Evolutionary conservation across 2,888 invertebrate genomes (phyloP).

Genomic region (Hypselothyrea guttata): DNA sequence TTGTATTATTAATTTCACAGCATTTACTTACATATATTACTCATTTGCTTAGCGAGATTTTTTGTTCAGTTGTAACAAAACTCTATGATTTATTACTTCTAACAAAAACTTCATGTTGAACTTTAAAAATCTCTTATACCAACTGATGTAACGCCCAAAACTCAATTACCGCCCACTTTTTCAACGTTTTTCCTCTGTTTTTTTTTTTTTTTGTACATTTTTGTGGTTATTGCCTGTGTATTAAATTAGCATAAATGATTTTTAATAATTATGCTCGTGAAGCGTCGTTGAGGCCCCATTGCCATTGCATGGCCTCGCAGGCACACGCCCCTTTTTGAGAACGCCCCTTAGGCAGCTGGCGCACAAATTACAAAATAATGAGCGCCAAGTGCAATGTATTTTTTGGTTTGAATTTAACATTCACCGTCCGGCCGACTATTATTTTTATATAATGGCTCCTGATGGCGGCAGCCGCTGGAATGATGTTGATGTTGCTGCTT

Average conservation of each 20-base stretch:
- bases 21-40: background rate
- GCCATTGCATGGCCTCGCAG: conserved; percentile 1
- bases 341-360: conserved; percentile 54
- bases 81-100: too few relatives aligned
- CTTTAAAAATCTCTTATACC: background rate
- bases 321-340: conserved; percentile 34
- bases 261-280: conserved; percentile 73
- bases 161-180: conserved; percentile 16
- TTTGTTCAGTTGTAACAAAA: too few relatives aligned
- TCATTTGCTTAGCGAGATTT: too few relatives aligned
- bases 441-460: conserved; percentile 71
- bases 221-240: conserved; percentile 75
- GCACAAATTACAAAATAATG: conserved; percentile 77
- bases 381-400: conserved; percentile 73
- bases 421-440: conserved; percentile 65
- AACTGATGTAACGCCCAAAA: conserved; percentile 7
- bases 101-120: background rate
- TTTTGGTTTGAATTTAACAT: conserved; percentile 73
- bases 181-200: conserved; percentile 3
- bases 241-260: conserved; percentile 78
- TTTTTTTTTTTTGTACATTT: conserved; percentile 32
- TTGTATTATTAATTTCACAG: too few relatives aligned
- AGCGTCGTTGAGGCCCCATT: conserved; percentile 44
- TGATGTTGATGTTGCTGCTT: conserved; percentile 29
- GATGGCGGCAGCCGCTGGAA: conserved; percentile 33